Conservation (phyloP, 2,797 vertebrate species). For the Eutrigla gurnardus region DNA sequence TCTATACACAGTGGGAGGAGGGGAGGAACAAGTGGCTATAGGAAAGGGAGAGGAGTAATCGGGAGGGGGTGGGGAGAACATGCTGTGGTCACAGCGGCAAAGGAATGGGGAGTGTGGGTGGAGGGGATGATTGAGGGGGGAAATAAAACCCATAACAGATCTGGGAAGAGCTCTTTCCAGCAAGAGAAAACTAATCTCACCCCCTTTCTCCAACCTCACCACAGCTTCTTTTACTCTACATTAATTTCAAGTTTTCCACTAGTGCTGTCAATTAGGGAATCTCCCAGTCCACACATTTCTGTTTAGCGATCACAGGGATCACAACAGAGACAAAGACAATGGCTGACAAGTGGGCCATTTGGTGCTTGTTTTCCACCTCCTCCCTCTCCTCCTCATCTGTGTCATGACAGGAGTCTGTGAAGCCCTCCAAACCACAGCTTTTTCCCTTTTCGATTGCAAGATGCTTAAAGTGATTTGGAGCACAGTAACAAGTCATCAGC, state of each 20-base stretch:
- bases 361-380: slow-evolving; percentile 6
- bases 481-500: slow-evolving; percentile 1
- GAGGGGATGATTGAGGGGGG: not conserved
- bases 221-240: slow-evolving; percentile 2
- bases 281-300: slow-evolving; percentile 7
- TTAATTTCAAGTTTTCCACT: slow-evolving; percentile 4
- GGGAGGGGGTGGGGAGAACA: slow-evolving; percentile 28
- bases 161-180: slow-evolving; percentile 1
- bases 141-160: not conserved
- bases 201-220: not conserved
- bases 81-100: slow-evolving; percentile 44
- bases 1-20: slow-evolving; percentile 32
- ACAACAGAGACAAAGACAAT: slow-evolving; percentile 15
- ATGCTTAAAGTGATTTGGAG: slow-evolving; percentile 44
- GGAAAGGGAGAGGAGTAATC: slow-evolving; percentile 21
- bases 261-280: slow-evolving; percentile 9
- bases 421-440: slow-evolving; percentile 41
- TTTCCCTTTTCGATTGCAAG: slow-evolving; percentile 24
- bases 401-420: slow-evolving; percentile 40
- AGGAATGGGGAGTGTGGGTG: slow-evolving; percentile 23
- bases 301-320: slow-evolving; percentile 3
- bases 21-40: slow-evolving; percentile 34
- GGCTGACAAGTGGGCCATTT: slow-evolving; percentile 22
- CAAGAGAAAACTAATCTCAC: not conserved
- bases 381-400: slow-evolving; percentile 4